A percentile compares a stretch with the other conserved stretches of the same genome.
phyloP scores from a whole-genome alignment of 2,113 vertebrate genomes.

The Lasiurus cinereus region DNA sequence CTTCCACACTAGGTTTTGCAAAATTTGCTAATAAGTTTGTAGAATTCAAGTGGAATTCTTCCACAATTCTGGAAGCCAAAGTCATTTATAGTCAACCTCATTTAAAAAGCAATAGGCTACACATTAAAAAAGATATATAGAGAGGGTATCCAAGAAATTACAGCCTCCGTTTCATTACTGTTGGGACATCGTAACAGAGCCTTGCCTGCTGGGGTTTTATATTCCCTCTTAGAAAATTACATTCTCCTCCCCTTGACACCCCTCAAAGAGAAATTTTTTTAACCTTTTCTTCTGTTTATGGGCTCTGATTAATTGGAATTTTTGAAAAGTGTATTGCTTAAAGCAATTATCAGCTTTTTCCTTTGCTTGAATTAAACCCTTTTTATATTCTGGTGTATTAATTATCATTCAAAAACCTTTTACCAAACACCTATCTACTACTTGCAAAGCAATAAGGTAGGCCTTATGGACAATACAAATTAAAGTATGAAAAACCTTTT shows the following conservation, averaged over 20 bases:
- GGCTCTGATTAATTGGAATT: not conserved
- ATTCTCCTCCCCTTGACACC: too few species aligned
- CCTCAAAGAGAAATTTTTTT: not conserved
- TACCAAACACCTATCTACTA: not conserved
- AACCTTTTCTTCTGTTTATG: not conserved
- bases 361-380: not conserved
- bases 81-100: not conserved
- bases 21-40: not conserved
- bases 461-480: not conserved
- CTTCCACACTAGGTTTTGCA: not conserved
- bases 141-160: not conserved
- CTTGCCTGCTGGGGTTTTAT: not conserved
- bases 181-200: not conserved
- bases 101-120: not conserved
- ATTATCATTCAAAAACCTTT: slow-evolving; percentile 7
- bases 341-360: not conserved
- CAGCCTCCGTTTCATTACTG: not conserved
- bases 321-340: not conserved
- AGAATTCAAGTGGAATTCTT: slow-evolving; percentile 4
- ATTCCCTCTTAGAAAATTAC: too few species aligned
- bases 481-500: not conserved
- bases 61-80: not conserved
- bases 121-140: not conserved
- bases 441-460: not conserved
- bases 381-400: slow-evolving; percentile 25